These are phyloP conservation scores for Oryzias dopingdopingensis DNA, from an alignment of 2,797 vertebrate genomes.

Conservation along the genomic window DNA sequence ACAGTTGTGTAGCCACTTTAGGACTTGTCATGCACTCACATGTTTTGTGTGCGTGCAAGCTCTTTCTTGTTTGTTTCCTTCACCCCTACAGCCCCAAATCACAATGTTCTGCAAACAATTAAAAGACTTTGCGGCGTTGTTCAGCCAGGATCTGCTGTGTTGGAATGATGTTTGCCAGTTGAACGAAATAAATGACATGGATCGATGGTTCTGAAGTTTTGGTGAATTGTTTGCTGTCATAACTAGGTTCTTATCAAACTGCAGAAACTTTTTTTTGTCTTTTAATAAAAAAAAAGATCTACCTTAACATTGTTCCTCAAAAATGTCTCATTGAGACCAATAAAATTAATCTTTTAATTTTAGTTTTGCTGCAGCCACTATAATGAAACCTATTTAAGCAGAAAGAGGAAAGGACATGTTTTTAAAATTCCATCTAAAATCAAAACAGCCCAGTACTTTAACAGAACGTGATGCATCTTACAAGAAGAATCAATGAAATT, in stretches of 20 bases:
- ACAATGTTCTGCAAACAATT: slow-evolving; percentile 41
- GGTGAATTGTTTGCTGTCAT: too few species aligned
- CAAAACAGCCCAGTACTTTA: not conserved
- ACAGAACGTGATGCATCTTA: not conserved
- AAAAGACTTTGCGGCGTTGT: slow-evolving; percentile 40
- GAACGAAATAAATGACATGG: slow-evolving; percentile 3
- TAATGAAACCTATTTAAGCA: too few species aligned
- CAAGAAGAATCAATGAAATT: not conserved
- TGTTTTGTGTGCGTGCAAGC: slow-evolving; percentile 9
- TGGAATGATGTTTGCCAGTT: slow-evolving; percentile 45
- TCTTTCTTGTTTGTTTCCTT: slow-evolving; percentile 46
- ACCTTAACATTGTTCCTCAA: too few species aligned
- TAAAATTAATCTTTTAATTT: too few species aligned
- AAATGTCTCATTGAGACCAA: too few species aligned
- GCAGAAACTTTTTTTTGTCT: too few species aligned
- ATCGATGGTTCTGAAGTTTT: too few species aligned
- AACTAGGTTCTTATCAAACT: too few species aligned
- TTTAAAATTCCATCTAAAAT: too few species aligned
- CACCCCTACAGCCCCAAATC: slow-evolving; percentile 31
- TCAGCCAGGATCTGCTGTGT: slow-evolving; percentile 14
- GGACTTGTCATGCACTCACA: slow-evolving; percentile 23
- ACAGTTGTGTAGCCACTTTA: slow-evolving; percentile 1
- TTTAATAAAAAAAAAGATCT: too few species aligned
- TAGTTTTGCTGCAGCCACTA: too few species aligned
- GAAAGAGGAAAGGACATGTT: too few species aligned